Evolutionary conservation across 2,888 invertebrate species (phyloP), one percentile per base, ranked within the genome.

Genomic region (Augiades crinisus): DNA sequence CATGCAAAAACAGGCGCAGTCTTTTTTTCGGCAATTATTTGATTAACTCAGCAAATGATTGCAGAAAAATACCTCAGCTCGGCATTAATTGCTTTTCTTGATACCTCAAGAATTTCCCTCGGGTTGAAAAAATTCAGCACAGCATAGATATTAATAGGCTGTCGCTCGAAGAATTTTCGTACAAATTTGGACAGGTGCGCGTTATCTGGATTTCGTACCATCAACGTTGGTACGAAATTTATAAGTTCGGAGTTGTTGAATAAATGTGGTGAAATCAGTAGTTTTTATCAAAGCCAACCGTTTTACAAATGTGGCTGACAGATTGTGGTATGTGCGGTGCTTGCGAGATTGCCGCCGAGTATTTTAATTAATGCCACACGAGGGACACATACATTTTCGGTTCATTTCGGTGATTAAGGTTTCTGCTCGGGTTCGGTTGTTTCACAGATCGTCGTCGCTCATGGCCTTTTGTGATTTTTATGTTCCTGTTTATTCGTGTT

Each of bases 341-440:
- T 67, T 65, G 72, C 52, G 57, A 54, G 47, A 49, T 51, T 54
- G 64, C 68, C 68, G 65, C 64, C 67, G 72, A 76, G 77, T 76
- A 81, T 83, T 83, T 85, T 84, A 83, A 83, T 84, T 77, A 81
- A 81, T 80, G 68, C 72, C 73, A 72, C 77, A 75, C 72, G 68
- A 69, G 61, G 45, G 64, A 61, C 64, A 71, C 73, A 78, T 81
- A 74, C 68, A 79, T 78, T 77, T 78, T 65, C 71, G 67, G 68
- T 72, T 64, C 70, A 50, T 49, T 49, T 49, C 63, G 64, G 70
- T 70, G 78, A 78, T 80, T 75, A 77, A 70, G 62, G 68, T 50
- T 66, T 47, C 52, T 44, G 45, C 37, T 30, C 24, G n/a, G n/a
- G n/a, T 52, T 46, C 27, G 40, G 22, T 47, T 57, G 52, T 52